A percentile compares a stretch with the other conserved stretches of the same genome.
Conservation (phyloP, 2,113 vertebrate species). For the Vidua chalybeata region DNA sequence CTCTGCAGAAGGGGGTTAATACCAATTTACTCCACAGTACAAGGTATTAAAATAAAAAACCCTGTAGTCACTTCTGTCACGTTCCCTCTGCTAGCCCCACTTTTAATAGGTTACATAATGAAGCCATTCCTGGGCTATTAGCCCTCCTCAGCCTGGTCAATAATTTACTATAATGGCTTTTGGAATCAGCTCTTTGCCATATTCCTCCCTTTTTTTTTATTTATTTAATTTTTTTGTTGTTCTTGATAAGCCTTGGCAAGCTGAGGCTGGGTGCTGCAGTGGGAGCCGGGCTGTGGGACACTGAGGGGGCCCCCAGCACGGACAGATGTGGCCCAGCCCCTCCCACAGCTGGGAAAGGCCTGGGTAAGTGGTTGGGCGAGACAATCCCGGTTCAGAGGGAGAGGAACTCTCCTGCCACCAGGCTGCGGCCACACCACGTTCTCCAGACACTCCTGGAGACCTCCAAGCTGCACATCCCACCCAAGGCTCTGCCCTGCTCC, state of each 20-base stretch:
- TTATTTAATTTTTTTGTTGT: neutral
- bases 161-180: slow-evolving; percentile 57
- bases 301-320: fast-evolving
- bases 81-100: slow-evolving; percentile 32
- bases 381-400: fast-evolving
- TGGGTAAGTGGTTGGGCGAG: fast-evolving
- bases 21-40: slow-evolving; percentile 34
- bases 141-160: slow-evolving; percentile 59
- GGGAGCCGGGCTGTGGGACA: neutral
- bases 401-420: neutral
- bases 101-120: slow-evolving; percentile 73
- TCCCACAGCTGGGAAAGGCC: neutral
- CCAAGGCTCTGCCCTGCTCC: neutral
- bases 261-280: neutral
- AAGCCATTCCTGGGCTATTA: slow-evolving; percentile 54
- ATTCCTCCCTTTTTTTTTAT: neutral
- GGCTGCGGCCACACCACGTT: neutral
- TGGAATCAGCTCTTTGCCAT: slow-evolving; percentile 30
- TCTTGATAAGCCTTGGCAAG: neutral
- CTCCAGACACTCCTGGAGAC: neutral
- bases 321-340: neutral
- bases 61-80: slow-evolving; percentile 46
- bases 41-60: slow-evolving; percentile 50
- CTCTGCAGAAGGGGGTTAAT: slow-evolving; percentile 40
- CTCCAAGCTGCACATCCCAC: neutral